phyloP scores from a whole-genome alignment of 1,140 invertebrate species.

The Saccostrea echinata region DNA sequence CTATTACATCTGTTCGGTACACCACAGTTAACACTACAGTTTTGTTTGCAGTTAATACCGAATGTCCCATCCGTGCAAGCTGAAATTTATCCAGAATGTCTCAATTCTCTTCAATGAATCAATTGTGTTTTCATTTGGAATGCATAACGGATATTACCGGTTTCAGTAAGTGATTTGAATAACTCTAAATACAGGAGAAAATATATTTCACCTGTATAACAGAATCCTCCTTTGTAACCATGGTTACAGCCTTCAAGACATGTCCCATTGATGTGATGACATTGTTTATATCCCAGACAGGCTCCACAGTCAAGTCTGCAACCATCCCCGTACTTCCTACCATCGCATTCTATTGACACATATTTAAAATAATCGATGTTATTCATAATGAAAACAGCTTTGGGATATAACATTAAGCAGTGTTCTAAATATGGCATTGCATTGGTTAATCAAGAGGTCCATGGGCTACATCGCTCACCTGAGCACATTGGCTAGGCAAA shows the following conservation, averaged over 20 bases:
- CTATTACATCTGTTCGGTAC: neutral
- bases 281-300: neutral
- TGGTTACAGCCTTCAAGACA: neutral
- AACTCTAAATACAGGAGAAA: neutral
- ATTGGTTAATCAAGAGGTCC: too few relatives aligned
- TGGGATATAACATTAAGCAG: too few relatives aligned
- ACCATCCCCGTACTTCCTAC: neutral
- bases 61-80: too few relatives aligned
- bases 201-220: neutral
- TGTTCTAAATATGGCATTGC: too few relatives aligned
- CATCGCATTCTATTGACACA: neutral
- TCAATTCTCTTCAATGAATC: too few relatives aligned
- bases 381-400: too few relatives aligned
- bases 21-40: neutral
- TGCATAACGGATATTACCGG: too few relatives aligned
- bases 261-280: neutral
- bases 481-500: too few relatives aligned
- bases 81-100: too few relatives aligned
- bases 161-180: too few relatives aligned
- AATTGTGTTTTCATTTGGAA: neutral
- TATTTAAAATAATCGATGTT: too few relatives aligned
- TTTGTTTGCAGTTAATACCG: neutral
- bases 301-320: neutral
- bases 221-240: neutral
- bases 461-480: too few relatives aligned